phyloP scores from a whole-genome alignment of 2,113 vertebrate species.

The Stigmatopora nigra region DNA sequence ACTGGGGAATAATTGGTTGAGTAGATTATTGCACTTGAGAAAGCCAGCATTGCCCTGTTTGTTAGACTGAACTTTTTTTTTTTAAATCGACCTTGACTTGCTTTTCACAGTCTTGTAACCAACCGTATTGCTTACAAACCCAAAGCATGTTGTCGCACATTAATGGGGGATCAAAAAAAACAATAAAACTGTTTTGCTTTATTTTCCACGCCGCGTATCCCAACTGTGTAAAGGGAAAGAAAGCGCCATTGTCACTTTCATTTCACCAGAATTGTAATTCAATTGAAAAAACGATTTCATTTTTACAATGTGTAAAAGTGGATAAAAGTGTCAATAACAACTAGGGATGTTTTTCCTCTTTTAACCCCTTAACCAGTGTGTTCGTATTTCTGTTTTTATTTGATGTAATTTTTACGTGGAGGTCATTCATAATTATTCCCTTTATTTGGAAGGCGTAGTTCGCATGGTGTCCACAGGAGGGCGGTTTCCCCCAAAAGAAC shows the following conservation, averaged over 20 bases:
- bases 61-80: neutral
- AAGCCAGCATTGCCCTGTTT: neutral
- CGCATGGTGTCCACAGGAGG: slow-evolving; percentile 37
- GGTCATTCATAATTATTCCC: slow-evolving; percentile 16
- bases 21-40: neutral
- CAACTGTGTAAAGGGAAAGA: too few species aligned
- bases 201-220: slow-evolving; percentile 1
- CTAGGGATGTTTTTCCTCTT: too few species aligned
- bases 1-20: neutral
- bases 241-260: too few species aligned
- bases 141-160: slow-evolving; percentile 37
- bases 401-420: too few species aligned
- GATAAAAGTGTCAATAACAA: too few species aligned
- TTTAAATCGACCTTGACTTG: slow-evolving; percentile 11
- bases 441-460: slow-evolving; percentile 34
- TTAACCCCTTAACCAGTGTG: too few species aligned
- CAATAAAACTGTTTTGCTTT: slow-evolving; percentile 24
- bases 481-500: slow-evolving; percentile 23
- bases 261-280: too few species aligned
- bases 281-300: too few species aligned
- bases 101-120: slow-evolving; percentile 31
- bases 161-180: slow-evolving; percentile 9
- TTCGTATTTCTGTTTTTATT: too few species aligned
- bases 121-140: slow-evolving; percentile 25
- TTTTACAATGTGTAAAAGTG: too few species aligned